These are phyloP conservation scores for Saccopteryx leptura DNA, from an alignment of 2,113 vertebrate genomes.

Conservation along the genomic window DNA sequence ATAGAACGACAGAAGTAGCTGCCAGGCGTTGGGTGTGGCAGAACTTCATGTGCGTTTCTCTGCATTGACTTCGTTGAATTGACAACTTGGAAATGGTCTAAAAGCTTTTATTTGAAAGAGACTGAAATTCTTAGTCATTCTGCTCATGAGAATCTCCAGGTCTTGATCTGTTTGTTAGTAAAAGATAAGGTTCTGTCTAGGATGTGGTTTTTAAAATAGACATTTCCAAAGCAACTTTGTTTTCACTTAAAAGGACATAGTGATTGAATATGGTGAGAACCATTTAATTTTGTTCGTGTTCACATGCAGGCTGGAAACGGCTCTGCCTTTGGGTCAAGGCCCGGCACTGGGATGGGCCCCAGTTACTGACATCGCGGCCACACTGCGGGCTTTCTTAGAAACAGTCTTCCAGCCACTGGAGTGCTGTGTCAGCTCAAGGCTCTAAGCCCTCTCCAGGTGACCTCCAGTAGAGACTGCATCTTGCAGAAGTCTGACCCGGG, in stretches of 20 bases:
- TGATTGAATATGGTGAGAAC: neutral
- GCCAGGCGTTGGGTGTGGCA: accelerated
- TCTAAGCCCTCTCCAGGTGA: neutral
- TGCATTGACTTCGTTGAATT: neutral
- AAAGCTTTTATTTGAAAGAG: neutral
- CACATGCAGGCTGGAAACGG: neutral
- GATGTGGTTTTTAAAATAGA: neutral
- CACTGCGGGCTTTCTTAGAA: accelerated
- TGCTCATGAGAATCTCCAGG: neutral
- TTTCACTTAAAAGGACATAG: neutral
- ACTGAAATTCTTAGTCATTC: neutral
- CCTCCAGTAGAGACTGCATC: accelerated
- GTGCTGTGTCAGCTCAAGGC: neutral
- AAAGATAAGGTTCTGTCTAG: neutral
- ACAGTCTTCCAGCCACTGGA: neutral
- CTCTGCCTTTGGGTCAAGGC: neutral
- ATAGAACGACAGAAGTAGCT: neutral
- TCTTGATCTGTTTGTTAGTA: neutral
- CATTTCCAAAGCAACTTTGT: neutral
- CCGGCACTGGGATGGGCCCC: neutral
- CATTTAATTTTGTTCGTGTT: accelerated
- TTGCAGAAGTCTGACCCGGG: neutral
- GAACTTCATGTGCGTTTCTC: neutral
- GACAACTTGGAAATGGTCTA: neutral
- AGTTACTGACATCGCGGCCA: accelerated